Base-by-base conservation (phyloP, 1,140 invertebrate genomes). In the Drosophila kepulauana region DNA sequence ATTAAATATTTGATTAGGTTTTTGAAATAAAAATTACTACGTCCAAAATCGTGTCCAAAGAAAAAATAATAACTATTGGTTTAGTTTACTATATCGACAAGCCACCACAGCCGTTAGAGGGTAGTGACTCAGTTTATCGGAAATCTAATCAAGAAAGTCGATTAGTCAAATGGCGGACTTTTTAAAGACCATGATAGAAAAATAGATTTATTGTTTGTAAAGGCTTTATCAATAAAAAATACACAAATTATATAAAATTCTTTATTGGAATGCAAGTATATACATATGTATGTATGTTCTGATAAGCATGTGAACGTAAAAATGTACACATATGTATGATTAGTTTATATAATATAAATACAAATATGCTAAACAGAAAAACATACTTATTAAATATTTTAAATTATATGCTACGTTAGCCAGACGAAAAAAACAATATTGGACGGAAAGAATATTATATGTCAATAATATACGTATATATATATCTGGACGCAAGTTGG, bases 201-300 rank as follows among this genome's bases (percentile, higher is more conserved):
- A 25, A 20, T 20, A 20, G 20, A 20, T 20, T 20, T 20, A 20
- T 20, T 20, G 20, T 20, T 33, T 33, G 30, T 33, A 33, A 33
- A 33, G 1, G 30, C 20, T 3, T 4, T 25, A 25, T 25, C 20
- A 25, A 33, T 33, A 33, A 33, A 33, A 33, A 5, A 33, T 7
- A 33, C 6, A 10, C 10, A 38, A 10, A 38, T 38, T 38, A 10
- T 38, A 10, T 5, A 43, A 67, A 74, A 51, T 51, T 49, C 1
- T 70, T 70, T 75, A 75, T 70, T 75, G 20, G 25, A 45, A 70
- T 63, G 49, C 25, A 74, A 13, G 13, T 68, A 74, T 62, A 58
- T 75, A 63, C 51, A 63, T 48, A 75, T 58, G 49, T 20, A 41
- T 48, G 49, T 62, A 49, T 56, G 28, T 63, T 63, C 62, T 25